These are phyloP conservation scores for Eutrigla gurnardus DNA, from an alignment of 2,797 vertebrate genomes.

Conservation along the genomic window DNA sequence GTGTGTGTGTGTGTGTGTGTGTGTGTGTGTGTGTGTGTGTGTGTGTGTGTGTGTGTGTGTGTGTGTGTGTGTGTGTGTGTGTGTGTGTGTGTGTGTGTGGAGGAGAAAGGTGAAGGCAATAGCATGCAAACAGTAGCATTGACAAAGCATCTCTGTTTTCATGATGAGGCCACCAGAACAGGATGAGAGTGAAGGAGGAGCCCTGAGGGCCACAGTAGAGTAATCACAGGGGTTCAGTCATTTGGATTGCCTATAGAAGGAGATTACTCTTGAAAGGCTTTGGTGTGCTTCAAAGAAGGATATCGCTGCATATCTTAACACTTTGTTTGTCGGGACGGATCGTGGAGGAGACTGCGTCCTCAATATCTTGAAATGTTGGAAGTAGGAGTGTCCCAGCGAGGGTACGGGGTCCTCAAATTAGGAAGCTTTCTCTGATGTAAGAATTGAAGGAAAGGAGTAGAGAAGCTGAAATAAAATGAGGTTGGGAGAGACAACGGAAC, in stretches of 20 bases:
- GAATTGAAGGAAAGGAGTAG: neutral
- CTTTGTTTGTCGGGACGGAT: neutral
- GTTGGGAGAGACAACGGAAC: too few species aligned
- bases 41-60: slow-evolving; percentile 25
- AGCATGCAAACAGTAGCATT: slow-evolving; percentile 50
- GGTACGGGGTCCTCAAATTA: neutral
- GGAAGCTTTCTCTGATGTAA: neutral
- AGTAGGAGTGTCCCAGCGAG: neutral
- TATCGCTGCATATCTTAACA: neutral
- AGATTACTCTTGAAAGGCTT: neutral
- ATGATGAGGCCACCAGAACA: slow-evolving; percentile 56
- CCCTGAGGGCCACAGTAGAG: neutral
- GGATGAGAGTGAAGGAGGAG: slow-evolving; percentile 44
- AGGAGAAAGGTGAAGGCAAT: slow-evolving; percentile 58
- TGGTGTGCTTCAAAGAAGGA: neutral
- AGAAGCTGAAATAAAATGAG: neutral
- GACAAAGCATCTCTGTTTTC: slow-evolving; percentile 62
- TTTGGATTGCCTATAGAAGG: neutral
- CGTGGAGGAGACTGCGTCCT: neutral
- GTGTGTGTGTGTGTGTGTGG: slow-evolving; percentile 25
- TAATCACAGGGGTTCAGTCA: neutral
- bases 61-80: slow-evolving; percentile 32
- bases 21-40: slow-evolving; percentile 19
- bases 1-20: too few species aligned
- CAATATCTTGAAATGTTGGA: neutral